Conservation (phyloP, 2,888 invertebrate species). For the Branchellion lobata region DNA sequence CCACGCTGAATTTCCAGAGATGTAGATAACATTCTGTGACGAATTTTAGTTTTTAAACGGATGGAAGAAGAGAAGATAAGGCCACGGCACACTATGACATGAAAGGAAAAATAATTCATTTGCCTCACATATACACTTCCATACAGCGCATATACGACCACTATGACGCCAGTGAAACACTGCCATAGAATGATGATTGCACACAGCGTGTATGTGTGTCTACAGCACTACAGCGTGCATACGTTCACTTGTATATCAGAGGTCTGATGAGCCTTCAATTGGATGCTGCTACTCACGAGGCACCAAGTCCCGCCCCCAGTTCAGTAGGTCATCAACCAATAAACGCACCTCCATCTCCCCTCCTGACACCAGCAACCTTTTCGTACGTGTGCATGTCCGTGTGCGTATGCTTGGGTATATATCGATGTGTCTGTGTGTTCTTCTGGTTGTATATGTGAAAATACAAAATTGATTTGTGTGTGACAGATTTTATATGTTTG, state of each 20-base stretch:
- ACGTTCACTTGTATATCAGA: not conserved
- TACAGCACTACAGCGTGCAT: not conserved
- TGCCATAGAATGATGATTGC: no score
- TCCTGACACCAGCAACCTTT: conserved; percentile 14
- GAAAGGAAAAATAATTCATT: no score
- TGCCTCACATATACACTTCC: no score
- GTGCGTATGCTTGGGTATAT: not conserved
- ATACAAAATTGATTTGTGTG: no score
- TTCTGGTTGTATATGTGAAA: not conserved
- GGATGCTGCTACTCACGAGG: not conserved
- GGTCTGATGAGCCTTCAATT: not conserved
- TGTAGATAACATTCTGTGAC: no score
- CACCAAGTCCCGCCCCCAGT: not conserved
- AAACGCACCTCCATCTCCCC: conserved; percentile 4
- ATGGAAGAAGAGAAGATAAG: no score
- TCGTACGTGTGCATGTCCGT: conserved; percentile 9
- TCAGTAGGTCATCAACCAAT: conserved; percentile 12
- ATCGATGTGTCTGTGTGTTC: not conserved
- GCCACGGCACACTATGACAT: no score
- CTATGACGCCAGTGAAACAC: no score
- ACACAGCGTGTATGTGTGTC: no score
- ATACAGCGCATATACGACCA: no score
- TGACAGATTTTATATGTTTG: not conserved
- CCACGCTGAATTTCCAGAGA: no score
- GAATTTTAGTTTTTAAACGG: no score